These are phyloP conservation scores for Zaprionus nigranus DNA, from an alignment of 1,140 invertebrate genomes.

Conservation along the genomic window DNA sequence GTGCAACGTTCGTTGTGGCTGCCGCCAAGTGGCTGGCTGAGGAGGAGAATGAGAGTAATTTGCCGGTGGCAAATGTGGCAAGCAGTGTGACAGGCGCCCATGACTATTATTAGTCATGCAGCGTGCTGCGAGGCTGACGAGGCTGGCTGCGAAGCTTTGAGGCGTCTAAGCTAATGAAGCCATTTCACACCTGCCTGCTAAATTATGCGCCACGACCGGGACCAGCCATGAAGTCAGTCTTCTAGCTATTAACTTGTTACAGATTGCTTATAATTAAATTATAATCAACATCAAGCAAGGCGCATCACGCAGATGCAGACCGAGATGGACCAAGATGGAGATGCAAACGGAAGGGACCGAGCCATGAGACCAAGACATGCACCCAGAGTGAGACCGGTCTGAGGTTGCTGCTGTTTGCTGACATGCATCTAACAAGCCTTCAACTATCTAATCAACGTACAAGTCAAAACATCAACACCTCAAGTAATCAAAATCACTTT, in stretches of 20 bases:
- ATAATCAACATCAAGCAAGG: constrained; percentile 70
- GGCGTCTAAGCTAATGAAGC: constrained; percentile 75
- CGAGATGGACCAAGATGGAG: neutral
- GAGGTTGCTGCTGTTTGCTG: constrained; percentile 27
- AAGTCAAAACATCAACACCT: constrained; percentile 83
- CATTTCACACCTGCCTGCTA: constrained; percentile 79
- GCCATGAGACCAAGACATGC: neutral
- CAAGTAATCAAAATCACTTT: constrained; percentile 83
- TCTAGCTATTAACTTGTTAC: constrained; percentile 72
- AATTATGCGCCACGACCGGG: constrained; percentile 55
- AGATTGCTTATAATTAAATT: constrained; percentile 83
- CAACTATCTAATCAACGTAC: constrained; percentile 81
- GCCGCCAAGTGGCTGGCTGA: neutral
- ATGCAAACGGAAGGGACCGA: neutral
- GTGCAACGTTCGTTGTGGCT: constrained; percentile 36
- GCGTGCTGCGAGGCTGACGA: neutral
- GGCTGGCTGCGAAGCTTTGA: constrained; percentile 4
- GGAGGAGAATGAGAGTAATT: constrained; percentile 1
- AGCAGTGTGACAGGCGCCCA: constrained; percentile 61
- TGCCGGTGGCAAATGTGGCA: constrained; percentile 29
- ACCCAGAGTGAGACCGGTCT: neutral
- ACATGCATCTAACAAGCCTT: constrained; percentile 81
- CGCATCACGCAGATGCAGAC: constrained; percentile 34
- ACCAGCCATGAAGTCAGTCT: constrained; percentile 31
- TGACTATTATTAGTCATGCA: constrained; percentile 68